Evolutionary conservation across 2,797 vertebrate genomes (phyloP).

Genomic region (Hylomyscus alleni): DNA sequence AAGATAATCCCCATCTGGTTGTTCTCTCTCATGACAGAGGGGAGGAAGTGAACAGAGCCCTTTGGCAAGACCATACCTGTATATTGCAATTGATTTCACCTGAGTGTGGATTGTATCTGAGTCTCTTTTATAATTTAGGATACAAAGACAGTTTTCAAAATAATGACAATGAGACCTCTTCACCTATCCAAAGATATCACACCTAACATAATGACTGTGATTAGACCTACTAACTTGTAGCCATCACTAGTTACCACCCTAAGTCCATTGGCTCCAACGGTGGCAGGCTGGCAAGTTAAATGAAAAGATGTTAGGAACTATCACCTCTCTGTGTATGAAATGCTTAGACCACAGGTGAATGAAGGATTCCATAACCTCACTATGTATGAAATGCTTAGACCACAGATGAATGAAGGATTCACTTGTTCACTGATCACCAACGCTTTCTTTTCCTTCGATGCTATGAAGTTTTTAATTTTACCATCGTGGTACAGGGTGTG

Average conservation of each 20-base stretch:
- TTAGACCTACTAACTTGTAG: not conserved
- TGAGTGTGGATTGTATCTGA: not conserved
- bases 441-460: not conserved
- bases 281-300: constrained; percentile 18
- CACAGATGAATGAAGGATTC: not conserved
- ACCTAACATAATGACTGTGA: not conserved
- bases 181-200: not conserved
- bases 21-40: not conserved
- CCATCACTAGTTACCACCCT: not conserved
- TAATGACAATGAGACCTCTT: constrained; percentile 9
- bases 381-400: not conserved
- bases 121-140: not conserved
- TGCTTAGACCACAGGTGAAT: not conserved
- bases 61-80: constrained; percentile 29
- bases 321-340: not conserved
- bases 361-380: not conserved
- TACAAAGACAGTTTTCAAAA: constrained; percentile 30
- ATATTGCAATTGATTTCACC: not conserved
- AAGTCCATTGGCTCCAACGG: not conserved
- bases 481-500: not conserved
- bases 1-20: not conserved
- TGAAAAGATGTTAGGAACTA: not conserved
- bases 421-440: not conserved
- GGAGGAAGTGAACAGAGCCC: not conserved
- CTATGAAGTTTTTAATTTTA: not conserved